A percentile compares a stretch with the other conserved stretches of the same genome.
These are phyloP conservation scores for Bufo gargarizans DNA, from an alignment of 2,113 vertebrate species.

Conservation along the genomic window DNA sequence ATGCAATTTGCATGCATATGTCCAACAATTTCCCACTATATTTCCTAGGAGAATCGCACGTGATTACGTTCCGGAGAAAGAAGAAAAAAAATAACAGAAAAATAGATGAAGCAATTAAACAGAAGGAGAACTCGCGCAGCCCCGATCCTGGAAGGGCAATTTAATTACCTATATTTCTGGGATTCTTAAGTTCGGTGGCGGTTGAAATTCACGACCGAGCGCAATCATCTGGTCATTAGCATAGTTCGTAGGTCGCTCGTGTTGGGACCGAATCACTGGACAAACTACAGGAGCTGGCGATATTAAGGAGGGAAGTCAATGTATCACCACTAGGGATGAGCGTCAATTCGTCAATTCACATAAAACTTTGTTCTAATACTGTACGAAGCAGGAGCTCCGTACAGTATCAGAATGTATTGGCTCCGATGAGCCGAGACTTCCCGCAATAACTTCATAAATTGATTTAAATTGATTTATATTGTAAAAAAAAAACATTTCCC, in stretches of 20 bases:
- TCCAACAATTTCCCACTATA: slow-evolving; percentile 39
- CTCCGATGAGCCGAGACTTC: too few relatives aligned
- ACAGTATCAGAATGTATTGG: too few relatives aligned
- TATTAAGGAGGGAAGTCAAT: too few relatives aligned
- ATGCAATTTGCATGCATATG: slow-evolving; percentile 53
- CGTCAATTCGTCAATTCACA: too few relatives aligned
- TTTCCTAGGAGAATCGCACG: slow-evolving; percentile 47
- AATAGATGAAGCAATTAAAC: slow-evolving; percentile 35
- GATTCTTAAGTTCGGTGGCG: background rate
- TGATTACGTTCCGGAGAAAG: slow-evolving; percentile 41
- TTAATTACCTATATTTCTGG: slow-evolving; percentile 11
- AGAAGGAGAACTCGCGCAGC: background rate
- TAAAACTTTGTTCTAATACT: too few relatives aligned
- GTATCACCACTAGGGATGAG: too few relatives aligned
- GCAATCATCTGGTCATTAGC: background rate
- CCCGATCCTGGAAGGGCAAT: background rate
- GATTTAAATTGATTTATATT: too few relatives aligned
- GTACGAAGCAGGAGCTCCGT: too few relatives aligned
- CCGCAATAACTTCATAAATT: too few relatives aligned
- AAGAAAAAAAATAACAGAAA: background rate
- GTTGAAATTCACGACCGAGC: background rate
- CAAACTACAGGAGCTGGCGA: background rate
- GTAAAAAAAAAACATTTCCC: too few relatives aligned
- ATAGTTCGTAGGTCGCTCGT: background rate
- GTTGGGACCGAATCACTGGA: background rate